Evolutionary conservation across 2,888 invertebrate genomes (phyloP).

Genomic region (Drosophila neonasuta): DNA sequence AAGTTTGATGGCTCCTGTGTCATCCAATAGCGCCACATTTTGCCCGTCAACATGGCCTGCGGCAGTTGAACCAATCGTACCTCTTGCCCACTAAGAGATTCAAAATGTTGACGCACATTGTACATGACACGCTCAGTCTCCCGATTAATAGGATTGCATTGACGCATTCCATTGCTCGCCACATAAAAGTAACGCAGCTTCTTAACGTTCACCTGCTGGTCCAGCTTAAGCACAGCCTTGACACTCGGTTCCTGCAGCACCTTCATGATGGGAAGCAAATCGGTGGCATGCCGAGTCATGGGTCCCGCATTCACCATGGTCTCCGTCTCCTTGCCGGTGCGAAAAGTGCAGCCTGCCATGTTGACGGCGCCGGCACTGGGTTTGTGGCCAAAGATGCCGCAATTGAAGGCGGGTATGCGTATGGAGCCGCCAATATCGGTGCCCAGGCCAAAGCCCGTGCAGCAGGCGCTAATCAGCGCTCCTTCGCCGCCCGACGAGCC

Average conservation of each 20-base stretch:
- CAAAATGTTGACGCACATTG: conserved; percentile 83
- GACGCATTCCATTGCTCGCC: conserved; percentile 88
- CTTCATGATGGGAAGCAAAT: conserved; percentile 90
- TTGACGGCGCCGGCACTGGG: conserved; percentile 85
- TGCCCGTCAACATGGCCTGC: conserved; percentile 83
- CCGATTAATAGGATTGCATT: conserved; percentile 87
- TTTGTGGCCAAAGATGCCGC: conserved; percentile 93
- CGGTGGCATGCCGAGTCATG: conserved; percentile 89
- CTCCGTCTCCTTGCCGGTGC: conserved; percentile 86
- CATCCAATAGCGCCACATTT: conserved; percentile 91
- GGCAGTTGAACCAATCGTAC: conserved; percentile 77
- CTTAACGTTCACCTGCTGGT: conserved; percentile 85
- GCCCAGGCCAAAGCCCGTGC: conserved; percentile 91
- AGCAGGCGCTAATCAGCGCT: conserved; percentile 89
- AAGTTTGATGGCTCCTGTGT: conserved; percentile 87
- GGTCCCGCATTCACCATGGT: conserved; percentile 94
- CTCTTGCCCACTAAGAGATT: conserved; percentile 75
- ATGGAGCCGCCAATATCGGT: conserved; percentile 98
- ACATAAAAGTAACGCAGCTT: conserved; percentile 90
- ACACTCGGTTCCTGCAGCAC: conserved; percentile 83
- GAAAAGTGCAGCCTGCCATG: conserved; percentile 86
- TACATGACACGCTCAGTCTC: conserved; percentile 87
- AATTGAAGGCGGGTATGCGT: conserved; percentile 93
- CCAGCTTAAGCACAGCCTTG: conserved; percentile 84
- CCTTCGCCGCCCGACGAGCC: conserved; percentile 97